These are phyloP conservation scores for Atrichornis clamosus DNA, from an alignment of 2,113 vertebrate genomes.

Conservation along the genomic window DNA sequence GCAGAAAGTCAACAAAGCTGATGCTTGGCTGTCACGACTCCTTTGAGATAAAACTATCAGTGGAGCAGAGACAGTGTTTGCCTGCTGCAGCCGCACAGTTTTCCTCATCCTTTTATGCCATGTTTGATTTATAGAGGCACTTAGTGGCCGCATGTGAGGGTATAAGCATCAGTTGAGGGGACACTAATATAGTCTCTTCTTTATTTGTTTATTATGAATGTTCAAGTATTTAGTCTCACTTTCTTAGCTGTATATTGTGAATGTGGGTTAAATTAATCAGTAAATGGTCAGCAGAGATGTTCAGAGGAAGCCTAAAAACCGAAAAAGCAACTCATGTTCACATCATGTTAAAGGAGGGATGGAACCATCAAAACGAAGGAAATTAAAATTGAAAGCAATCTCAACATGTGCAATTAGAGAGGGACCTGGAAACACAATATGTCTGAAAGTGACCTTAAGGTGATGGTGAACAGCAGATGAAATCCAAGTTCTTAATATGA, in stretches of 20 bases:
- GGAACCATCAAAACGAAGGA: slow-evolving; percentile 40
- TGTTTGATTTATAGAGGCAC: slow-evolving; percentile 45
- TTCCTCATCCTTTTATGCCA: slow-evolving; percentile 17
- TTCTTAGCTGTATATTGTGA: background rate
- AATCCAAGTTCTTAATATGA: background rate
- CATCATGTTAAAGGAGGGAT: background rate
- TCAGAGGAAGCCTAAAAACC: background rate
- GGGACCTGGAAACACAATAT: background rate
- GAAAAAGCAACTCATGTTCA: background rate
- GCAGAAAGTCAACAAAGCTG: background rate
- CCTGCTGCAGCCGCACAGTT: background rate
- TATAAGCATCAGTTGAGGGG: background rate
- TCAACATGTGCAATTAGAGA: background rate
- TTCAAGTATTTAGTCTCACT: background rate
- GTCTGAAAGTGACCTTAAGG: background rate
- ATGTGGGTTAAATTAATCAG: background rate
- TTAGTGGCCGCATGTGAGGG: slow-evolving; percentile 35
- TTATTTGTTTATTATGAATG: slow-evolving; percentile 20
- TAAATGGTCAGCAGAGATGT: background rate
- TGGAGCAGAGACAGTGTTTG: background rate
- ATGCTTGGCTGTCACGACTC: background rate
- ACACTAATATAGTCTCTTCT: background rate
- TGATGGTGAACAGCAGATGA: background rate
- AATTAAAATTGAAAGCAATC: slow-evolving; percentile 37
- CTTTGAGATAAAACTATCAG: background rate